A percentile compares a stretch with the other conserved stretches of the same genome.
phyloP scores from a whole-genome alignment of 2,797 vertebrate species.

The Ctenochaetus hawaiiensis region DNA sequence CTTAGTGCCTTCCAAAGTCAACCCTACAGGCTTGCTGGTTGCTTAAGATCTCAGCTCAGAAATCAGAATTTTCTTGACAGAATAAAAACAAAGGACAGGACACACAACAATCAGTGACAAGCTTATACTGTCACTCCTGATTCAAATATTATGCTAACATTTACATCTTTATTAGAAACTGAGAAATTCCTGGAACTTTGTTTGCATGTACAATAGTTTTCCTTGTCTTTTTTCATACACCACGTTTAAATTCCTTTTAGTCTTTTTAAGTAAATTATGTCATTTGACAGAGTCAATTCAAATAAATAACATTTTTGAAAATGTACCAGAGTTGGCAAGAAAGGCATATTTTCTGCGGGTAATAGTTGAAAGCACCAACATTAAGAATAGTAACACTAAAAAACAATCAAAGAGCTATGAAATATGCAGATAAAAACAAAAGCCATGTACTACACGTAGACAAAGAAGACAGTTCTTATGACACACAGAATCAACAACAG shows the following conservation, averaged over 20 bases:
- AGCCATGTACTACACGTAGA: too few relatives aligned
- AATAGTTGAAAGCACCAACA: too few relatives aligned
- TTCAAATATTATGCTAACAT: constrained; percentile 20
- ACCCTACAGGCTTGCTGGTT: constrained; percentile 89
- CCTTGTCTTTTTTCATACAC: background rate
- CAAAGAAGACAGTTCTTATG: too few relatives aligned
- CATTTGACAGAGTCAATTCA: too few relatives aligned
- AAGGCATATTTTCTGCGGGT: too few relatives aligned
- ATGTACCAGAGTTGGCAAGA: too few relatives aligned
- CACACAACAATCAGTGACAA: constrained; percentile 31
- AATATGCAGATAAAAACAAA: too few relatives aligned
- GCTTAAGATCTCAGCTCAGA: constrained; percentile 85
- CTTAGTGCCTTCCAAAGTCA: constrained; percentile 90
- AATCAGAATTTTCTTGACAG: constrained; percentile 69
- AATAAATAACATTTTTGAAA: too few relatives aligned
- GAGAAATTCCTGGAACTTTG: background rate
- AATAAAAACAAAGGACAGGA: constrained; percentile 59
- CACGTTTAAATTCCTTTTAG: background rate
- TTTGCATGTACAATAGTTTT: background rate
- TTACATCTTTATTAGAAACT: background rate
- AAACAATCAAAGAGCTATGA: too few relatives aligned
- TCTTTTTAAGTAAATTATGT: too few relatives aligned
- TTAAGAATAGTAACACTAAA: too few relatives aligned
- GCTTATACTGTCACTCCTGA: background rate
- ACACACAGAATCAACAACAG: too few relatives aligned